A percentile compares a stretch with the other conserved stretches of the same genome.
Conservation (phyloP, 1,140 invertebrate species). For the Galleria mellonella region DNA sequence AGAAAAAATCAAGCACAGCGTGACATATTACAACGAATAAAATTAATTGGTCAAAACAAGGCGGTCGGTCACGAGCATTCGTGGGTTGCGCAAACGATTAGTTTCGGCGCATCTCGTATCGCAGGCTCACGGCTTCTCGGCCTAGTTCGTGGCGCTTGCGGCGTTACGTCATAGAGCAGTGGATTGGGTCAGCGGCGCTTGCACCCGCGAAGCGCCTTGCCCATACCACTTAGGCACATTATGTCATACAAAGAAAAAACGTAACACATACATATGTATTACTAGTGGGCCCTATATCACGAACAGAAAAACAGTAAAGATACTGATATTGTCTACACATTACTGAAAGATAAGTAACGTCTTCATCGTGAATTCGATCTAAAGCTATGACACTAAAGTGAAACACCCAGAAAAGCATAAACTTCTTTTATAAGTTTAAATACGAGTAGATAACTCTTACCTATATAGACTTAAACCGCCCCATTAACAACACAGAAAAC, state of each 20-base stretch:
- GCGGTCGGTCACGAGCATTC: conserved; percentile 7
- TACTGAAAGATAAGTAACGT: no score
- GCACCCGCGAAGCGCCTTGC: conserved; percentile 29
- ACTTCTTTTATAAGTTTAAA: no score
- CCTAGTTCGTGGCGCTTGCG: conserved; percentile 37
- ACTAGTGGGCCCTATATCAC: conserved; percentile 15
- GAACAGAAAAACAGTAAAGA: no score
- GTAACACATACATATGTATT: conserved; percentile 26
- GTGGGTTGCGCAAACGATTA: conserved; percentile 44
- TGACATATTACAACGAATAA: background rate
- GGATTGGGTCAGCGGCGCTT: conserved; percentile 49
- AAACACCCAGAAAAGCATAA: no score
- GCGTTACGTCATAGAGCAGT: conserved; percentile 36
- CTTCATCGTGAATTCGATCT: no score
- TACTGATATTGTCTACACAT: no score
- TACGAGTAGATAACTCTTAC: no score
- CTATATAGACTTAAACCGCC: no score
- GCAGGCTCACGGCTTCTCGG: conserved; percentile 19
- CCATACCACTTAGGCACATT: conserved; percentile 41
- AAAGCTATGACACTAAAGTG: no score
- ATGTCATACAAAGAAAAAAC: conserved; percentile 46
- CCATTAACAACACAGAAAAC: no score
- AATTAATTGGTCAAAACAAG: conserved; percentile 12
- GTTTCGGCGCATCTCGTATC: conserved; percentile 44
- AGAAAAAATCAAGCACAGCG: background rate